A percentile compares a stretch with the other conserved stretches of the same genome.
Conservation (phyloP, 30 jellyfish, hydroid and myxozoan species). For the Sanderia malayensis region DNA sequence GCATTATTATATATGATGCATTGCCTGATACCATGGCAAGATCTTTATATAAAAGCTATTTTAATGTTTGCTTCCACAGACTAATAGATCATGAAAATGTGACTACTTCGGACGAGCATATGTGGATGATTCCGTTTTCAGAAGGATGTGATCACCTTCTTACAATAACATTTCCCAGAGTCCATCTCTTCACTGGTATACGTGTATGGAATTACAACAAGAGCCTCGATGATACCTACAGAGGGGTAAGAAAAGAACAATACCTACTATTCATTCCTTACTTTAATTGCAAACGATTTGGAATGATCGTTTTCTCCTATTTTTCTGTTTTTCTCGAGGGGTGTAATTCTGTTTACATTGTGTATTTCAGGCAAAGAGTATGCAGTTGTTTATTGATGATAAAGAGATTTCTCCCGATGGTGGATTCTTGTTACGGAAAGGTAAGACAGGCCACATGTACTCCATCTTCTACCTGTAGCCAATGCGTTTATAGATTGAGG, state of each 20-base stretch:
- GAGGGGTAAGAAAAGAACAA: constrained; percentile 79
- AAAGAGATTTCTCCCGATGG: constrained; percentile 70
- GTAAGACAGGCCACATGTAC: no score
- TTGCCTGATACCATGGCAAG: no score
- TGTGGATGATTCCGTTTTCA: constrained; percentile 95
- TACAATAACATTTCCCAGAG: constrained; percentile 56
- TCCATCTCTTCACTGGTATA: constrained; percentile 62
- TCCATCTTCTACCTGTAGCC: no score
- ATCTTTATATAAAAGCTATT: no score
- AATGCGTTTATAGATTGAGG: no score
- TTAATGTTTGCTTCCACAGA: no score
- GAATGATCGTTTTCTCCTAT: not conserved
- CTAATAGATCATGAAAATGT: constrained; percentile 79
- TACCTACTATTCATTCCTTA: no score
- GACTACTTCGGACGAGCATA: constrained; percentile 93
- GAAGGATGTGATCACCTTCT: constrained; percentile 75
- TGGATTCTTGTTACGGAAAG: constrained; percentile 84
- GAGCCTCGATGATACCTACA: constrained; percentile 77
- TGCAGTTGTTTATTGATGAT: constrained; percentile 79
- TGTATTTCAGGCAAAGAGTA: constrained; percentile 56
- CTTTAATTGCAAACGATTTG: no score
- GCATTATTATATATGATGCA: no score
- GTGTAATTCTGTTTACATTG: not conserved
- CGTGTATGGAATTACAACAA: constrained; percentile 96
- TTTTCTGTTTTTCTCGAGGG: not conserved